Conservation (phyloP, 2,797 vertebrate genomes). For the Parauchenoglanis ngamensis region DNA sequence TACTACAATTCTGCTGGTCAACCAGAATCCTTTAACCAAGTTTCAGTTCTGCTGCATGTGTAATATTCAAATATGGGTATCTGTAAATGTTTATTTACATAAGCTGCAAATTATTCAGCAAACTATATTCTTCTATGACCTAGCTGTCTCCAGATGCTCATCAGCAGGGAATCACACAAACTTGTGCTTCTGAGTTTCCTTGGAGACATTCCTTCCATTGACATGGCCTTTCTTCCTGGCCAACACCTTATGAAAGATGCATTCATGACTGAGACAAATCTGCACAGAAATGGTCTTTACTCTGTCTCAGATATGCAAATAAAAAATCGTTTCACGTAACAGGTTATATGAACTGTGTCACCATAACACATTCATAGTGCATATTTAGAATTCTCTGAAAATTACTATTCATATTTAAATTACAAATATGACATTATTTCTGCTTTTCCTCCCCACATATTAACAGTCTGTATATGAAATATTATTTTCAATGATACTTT, state of each 20-base stretch:
- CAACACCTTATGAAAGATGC: conserved; percentile 71
- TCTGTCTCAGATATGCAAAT: neutral
- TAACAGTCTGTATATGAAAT: neutral
- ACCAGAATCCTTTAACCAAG: conserved; percentile 28
- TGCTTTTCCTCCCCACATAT: neutral
- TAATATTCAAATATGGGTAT: conserved; percentile 22
- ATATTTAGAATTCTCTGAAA: neutral
- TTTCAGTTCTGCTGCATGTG: conserved; percentile 12
- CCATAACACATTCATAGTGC: neutral
- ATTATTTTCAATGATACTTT: neutral
- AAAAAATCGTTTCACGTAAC: neutral
- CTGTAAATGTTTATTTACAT: conserved; percentile 25
- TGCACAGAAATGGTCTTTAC: conserved; percentile 46
- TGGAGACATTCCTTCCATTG: conserved; percentile 56
- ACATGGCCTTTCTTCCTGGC: conserved; percentile 70
- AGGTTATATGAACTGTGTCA: neutral
- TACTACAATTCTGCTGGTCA: conserved; percentile 22
- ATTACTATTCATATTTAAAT: neutral
- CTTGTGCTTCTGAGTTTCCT: conserved; percentile 55
- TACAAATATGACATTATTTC: neutral
- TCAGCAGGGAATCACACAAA: conserved; percentile 46
- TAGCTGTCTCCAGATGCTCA: conserved; percentile 34
- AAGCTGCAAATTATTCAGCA: conserved; percentile 10
- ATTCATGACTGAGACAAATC: conserved; percentile 48
- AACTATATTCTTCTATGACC: neutral